Conservation (phyloP, 2,797 vertebrate species). For the Hephaestus fuliginosus region DNA sequence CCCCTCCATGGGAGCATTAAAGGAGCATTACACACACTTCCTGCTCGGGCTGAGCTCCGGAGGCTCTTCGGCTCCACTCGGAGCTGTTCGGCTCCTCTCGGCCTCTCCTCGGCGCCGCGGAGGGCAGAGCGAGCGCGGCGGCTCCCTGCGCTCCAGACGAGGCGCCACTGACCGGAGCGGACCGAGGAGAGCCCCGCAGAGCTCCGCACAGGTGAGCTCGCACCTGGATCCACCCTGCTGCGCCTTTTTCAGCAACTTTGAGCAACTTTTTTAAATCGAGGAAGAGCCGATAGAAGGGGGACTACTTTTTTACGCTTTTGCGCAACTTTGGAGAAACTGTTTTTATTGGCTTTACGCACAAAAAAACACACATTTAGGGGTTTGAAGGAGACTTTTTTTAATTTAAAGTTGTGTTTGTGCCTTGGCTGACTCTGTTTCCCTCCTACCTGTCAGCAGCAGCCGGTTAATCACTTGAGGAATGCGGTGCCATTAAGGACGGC, state of each 20-base stretch:
- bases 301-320: background rate
- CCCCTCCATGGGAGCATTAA: background rate
- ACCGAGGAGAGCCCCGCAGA: background rate
- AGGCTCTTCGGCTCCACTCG: slow-evolving; percentile 66
- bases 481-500: slow-evolving; percentile 68
- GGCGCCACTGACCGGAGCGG: slow-evolving; percentile 56
- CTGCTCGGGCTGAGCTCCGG: background rate
- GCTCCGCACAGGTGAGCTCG: slow-evolving; percentile 63
- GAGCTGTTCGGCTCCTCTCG: slow-evolving; percentile 70
- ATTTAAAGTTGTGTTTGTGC: background rate
- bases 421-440: slow-evolving; percentile 32
- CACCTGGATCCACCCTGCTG: accelerated
- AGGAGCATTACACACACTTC: background rate
- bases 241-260: background rate
- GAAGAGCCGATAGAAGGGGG: background rate
- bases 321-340: slow-evolving; percentile 12
- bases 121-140: slow-evolving; percentile 68
- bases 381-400: background rate
- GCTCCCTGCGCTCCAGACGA: slow-evolving; percentile 31
- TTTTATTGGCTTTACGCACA: background rate
- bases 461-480: slow-evolving; percentile 75
- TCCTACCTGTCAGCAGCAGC: slow-evolving; percentile 67
- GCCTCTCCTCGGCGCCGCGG: slow-evolving; percentile 25
- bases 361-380: background rate
- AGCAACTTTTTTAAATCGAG: background rate